phyloP scores from a whole-genome alignment of 2,797 vertebrate species.

The Cynodonichthys magdalenae region DNA sequence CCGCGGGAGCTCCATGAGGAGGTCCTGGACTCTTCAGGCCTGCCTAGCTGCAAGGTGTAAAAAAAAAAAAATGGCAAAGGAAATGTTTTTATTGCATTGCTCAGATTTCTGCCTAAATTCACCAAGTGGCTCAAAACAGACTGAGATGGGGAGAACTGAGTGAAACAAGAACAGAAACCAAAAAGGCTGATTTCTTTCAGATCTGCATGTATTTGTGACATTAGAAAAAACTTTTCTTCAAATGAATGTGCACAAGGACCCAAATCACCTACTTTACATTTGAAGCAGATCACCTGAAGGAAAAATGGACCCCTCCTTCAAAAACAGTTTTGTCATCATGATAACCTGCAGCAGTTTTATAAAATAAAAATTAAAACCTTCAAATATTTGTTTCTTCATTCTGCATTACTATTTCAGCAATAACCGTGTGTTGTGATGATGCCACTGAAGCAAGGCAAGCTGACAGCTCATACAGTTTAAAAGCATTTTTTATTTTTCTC shows the following conservation, averaged over 20 bases:
- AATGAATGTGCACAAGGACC: slow-evolving; percentile 44
- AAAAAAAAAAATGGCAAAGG: slow-evolving; percentile 1
- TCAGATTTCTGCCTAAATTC: slow-evolving; percentile 51
- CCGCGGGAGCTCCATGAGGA: slow-evolving; percentile 60
- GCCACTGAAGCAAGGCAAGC: slow-evolving; percentile 13
- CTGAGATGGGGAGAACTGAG: not conserved
- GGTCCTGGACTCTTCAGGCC: slow-evolving; percentile 57
- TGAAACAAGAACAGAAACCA: not conserved
- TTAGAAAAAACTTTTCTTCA: slow-evolving; percentile 56
- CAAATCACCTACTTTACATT: slow-evolving; percentile 23
- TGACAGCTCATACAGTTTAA: slow-evolving; percentile 31
- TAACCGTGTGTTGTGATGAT: slow-evolving; percentile 6
- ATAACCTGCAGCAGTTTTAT: not conserved
- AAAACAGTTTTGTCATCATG: no score
- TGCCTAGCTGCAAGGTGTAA: slow-evolving; percentile 38
- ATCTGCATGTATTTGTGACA: slow-evolving; percentile 48
- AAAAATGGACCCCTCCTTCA: slow-evolving; percentile 17
- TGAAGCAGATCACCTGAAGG: slow-evolving; percentile 55
- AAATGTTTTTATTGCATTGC: slow-evolving; percentile 44
- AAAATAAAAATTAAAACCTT: slow-evolving; percentile 22
- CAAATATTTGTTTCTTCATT: slow-evolving; percentile 1
- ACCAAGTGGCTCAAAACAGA: slow-evolving; percentile 47
- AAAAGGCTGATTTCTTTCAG: slow-evolving; percentile 31
- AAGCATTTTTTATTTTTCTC: slow-evolving; percentile 12
- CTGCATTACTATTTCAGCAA: slow-evolving; percentile 30